Evolutionary conservation across 2,113 vertebrate genomes (phyloP), one percentile per base, ranked within the genome.

Genomic region (Toxotes jaculatrix): DNA sequence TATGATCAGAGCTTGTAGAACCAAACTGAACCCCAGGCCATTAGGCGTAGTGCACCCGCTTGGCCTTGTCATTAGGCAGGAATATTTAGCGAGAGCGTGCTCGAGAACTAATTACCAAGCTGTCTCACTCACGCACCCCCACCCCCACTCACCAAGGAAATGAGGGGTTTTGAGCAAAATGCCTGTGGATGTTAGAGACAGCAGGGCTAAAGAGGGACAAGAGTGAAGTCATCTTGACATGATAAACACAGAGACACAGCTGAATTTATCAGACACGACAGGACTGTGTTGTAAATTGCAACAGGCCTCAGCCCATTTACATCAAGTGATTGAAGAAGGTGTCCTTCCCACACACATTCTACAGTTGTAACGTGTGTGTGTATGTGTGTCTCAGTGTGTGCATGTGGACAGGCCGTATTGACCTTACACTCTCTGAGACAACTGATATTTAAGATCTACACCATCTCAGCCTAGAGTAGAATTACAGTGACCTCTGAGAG

Each of bases 81-180:
- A 89, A 92, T 92, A 91, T 92, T 92, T 93, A 93, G 93, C 74
- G 0, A 61, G 80, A 83, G 76, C 83, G 69, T 43, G 85, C 82
- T 87, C 27, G 42, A 92, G 88, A 88, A 91, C 88, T 93, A 94
- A 94, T 94, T 93, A 92, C 83, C 85, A 84, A 87, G 90, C 93
- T 93, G 93, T 91, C 91, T 91, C 65, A 16, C 81, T 75, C 47
- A 38, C 56, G 57, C 40, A 12, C 80, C 83, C 70, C 64, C 42
- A 56, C 66, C 77, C 62, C 70, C 82, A 49, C 76, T 85, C 82
- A 45, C 78, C 40, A 11, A 86, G 82, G 84, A 90, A 90, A 91
- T 89, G 59, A 91, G 82, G 71, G 82, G 78, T 82, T 90, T 66
- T 66, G 59, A 92, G 89, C 77, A 13, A 77, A 82, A 80, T 45